Conservation (phyloP, 1,140 invertebrate genomes). For the Orius laevigatus region DNA sequence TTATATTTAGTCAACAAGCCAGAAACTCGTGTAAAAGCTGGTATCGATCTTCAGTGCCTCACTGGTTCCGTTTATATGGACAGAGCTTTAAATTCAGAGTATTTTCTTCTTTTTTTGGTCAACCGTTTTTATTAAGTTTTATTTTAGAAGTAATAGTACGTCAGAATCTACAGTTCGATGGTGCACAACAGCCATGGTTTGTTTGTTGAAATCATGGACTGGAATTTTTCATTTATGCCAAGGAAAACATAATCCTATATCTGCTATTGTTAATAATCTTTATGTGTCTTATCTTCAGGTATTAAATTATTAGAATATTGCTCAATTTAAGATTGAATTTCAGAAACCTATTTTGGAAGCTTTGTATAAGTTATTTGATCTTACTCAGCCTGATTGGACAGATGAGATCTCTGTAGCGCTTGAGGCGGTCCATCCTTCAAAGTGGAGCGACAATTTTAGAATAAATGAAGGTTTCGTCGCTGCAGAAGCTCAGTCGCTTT, state of each 20-base stretch:
- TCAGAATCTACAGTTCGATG: constrained; percentile 6
- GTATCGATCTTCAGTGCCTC: constrained; percentile 62
- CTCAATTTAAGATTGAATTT: constrained; percentile 14
- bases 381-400: constrained; percentile 76
- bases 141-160: not conserved
- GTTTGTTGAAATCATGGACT: constrained; percentile 70
- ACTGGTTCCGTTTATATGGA: constrained; percentile 62
- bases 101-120: not conserved
- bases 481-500: constrained; percentile 63
- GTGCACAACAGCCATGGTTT: constrained; percentile 11
- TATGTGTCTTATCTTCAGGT: constrained; percentile 78
- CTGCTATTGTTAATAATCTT: constrained; percentile 58
- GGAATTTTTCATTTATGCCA: constrained; percentile 71
- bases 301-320: constrained; percentile 40
- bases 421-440: constrained; percentile 66
- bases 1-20: constrained; percentile 76
- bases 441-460: constrained; percentile 61
- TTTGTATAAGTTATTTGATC: constrained; percentile 72
- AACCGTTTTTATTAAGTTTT: not conserved
- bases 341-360: constrained; percentile 81
- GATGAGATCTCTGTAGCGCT: constrained; percentile 77
- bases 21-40: constrained; percentile 51
- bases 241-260: constrained; percentile 23
- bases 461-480: constrained; percentile 84
- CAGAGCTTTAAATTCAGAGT: constrained; percentile 57